Conservation (phyloP, 2,113 vertebrate species). For the Eupsittula cactorum region DNA sequence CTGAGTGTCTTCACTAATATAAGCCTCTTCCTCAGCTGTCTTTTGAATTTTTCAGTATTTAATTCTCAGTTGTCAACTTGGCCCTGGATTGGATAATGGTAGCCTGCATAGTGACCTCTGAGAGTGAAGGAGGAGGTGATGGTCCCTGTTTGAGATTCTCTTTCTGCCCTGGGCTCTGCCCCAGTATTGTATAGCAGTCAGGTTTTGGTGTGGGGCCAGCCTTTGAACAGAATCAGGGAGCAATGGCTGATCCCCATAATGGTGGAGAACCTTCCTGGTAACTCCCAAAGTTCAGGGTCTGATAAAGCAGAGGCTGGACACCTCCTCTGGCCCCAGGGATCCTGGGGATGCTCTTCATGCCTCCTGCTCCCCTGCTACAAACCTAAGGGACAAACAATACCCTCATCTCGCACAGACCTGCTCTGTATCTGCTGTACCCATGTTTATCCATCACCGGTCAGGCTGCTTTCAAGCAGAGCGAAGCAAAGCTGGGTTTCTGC, state of each 20-base stretch:
- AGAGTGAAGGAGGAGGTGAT: background rate
- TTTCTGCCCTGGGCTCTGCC: background rate
- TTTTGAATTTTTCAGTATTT: slow-evolving; percentile 46
- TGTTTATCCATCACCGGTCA: background rate
- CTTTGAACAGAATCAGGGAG: background rate
- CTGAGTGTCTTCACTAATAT: background rate
- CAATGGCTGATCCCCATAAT: background rate
- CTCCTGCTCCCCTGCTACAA: background rate
- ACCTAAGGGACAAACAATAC: background rate
- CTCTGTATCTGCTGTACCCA: accelerated
- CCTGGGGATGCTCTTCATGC: background rate
- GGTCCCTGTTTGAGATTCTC: background rate
- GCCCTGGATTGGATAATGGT: background rate
- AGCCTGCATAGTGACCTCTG: background rate
- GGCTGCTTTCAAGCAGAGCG: background rate
- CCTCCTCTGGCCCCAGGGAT: background rate
- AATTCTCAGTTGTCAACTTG: slow-evolving; percentile 18
- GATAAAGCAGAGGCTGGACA: background rate
- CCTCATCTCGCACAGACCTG: background rate
- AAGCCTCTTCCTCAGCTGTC: slow-evolving; percentile 19
- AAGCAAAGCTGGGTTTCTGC: background rate
- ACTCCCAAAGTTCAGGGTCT: background rate
- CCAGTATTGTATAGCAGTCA: accelerated
- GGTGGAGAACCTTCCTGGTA: background rate
- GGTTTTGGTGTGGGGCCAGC: background rate